Base-by-base conservation (phyloP, 2,113 vertebrate species). In the Calyptommatus sinebrachiatus region DNA sequence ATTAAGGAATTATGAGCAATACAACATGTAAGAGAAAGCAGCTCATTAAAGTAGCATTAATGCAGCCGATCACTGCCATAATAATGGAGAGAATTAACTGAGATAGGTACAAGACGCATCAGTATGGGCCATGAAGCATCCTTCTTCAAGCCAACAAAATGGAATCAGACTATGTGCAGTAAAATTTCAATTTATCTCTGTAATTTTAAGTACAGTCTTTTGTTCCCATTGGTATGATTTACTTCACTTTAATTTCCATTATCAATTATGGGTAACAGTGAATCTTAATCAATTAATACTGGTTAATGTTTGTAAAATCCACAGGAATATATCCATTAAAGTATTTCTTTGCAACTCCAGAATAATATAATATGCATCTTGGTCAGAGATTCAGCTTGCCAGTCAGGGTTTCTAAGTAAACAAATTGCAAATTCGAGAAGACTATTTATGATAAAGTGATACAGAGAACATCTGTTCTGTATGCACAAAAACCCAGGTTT, bases 301-400 rank as follows among this genome's bases (percentile, higher is more conserved):
- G 60, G 5, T 78, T 67, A n/a, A 16, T 5, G 21, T 45, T 60
- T 63, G 22, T 1, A 1, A 69, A 26, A 21, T 65, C 10, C 24
- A 50, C 65, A 86, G 26, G 60, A 61, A 12, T 18, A 16, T 8
- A 16, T 73, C 16, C 83, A 81, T 73, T 26, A 63, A 81, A 73
- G 61, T 0, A 67, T 26, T 1, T 10, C 29, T 69, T 35, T 28
- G 73, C 73, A 71, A 78, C 50, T 0, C 75, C 69, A 83, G 11
- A 66, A 26, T 67, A 80, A 68, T 61, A 57, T 31, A 35, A n/a
- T 70, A 41, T 21, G 31, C 53, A 45, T 22, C 18, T 24, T 63
- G 69, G 24, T 69, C 70, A 14, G 7, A 60, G 41, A 28, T 28
- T 18, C n/a, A 53, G 60, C 7, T 69, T 24, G 9, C 18, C 1